Percentiles rank a stretch among this genome's conserved stretches.
These are phyloP conservation scores for Megastigmus dorsalis DNA, from an alignment of 2,888 invertebrate species.

Conservation along the genomic window DNA sequence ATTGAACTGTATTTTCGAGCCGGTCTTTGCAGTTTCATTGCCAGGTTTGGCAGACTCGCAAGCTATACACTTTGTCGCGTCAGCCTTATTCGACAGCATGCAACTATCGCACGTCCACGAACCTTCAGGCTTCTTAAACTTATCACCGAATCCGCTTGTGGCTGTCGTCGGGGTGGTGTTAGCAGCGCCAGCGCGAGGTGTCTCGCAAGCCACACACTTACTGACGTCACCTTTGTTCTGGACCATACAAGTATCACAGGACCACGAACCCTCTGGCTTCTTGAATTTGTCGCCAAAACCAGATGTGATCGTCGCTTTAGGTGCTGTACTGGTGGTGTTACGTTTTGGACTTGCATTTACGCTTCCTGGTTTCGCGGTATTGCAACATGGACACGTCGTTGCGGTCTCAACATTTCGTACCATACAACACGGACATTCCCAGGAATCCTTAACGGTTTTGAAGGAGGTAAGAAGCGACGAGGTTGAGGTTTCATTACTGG, in stretches of 20 bases:
- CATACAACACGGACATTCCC: constrained; percentile 82
- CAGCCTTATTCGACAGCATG: constrained; percentile 76
- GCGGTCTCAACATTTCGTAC: constrained; percentile 77
- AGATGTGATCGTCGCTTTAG: constrained; percentile 14
- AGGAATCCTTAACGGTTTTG: constrained; percentile 77
- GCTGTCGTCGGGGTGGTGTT: constrained; percentile 43
- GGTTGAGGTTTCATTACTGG: not conserved
- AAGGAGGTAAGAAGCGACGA: not conserved
- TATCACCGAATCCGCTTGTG: constrained; percentile 64
- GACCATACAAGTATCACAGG: constrained; percentile 78
- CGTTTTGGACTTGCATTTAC: constrained; percentile 39
- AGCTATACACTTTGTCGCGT: constrained; percentile 75
- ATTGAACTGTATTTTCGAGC: constrained; percentile 61
- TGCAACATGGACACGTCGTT: constrained; percentile 77
- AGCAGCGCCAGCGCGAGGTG: constrained; percentile 43
- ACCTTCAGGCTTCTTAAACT: constrained; percentile 73
- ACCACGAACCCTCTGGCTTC: constrained; percentile 76
- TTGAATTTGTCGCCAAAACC: constrained; percentile 71
- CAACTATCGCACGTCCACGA: constrained; percentile 79
- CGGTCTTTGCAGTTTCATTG: constrained; percentile 28
- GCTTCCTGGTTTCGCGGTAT: constrained; percentile 71
- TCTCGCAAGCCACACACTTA: constrained; percentile 75
- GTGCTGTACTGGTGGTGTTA: constrained; percentile 17
- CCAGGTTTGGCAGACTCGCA: constrained; percentile 75
- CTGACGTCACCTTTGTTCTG: constrained; percentile 74